phyloP scores from a whole-genome alignment of 2,888 invertebrate genomes.

The Hyalella azteca region DNA sequence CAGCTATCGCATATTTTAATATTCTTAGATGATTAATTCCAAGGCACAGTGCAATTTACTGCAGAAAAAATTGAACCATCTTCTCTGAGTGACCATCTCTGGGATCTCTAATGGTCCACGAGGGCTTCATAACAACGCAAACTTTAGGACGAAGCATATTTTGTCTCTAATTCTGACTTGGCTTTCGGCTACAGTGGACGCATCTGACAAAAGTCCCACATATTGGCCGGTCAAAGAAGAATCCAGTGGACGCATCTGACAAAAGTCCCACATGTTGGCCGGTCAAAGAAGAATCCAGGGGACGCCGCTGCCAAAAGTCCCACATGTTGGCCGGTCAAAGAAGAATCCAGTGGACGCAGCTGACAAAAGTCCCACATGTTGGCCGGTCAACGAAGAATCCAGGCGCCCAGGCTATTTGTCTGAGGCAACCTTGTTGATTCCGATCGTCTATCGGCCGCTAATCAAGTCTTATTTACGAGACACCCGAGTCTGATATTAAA shows the following conservation, averaged over 20 bases:
- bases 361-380: neutral
- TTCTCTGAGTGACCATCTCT: neutral
- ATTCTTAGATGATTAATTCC: too few relatives aligned
- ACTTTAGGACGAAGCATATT: neutral
- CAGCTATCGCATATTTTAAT: too few relatives aligned
- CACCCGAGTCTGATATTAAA: constrained; percentile 23
- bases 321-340: neutral
- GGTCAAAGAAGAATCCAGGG: too few relatives aligned
- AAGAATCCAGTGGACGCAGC: neutral
- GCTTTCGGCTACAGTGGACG: neutral
- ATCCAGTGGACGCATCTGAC: too few relatives aligned
- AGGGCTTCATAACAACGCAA: neutral
- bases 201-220: neutral
- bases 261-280: too few relatives aligned
- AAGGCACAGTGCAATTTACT: too few relatives aligned
- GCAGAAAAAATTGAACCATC: too few relatives aligned
- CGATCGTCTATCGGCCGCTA: constrained; percentile 37
- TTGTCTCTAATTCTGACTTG: neutral
- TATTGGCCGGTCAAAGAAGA: too few relatives aligned
- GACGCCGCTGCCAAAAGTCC: neutral
- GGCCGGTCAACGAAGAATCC: neutral
- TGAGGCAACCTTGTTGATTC: constrained; percentile 20
- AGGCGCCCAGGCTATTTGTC: neutral
- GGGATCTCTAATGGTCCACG: neutral
- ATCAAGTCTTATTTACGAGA: constrained; percentile 26